A percentile compares a stretch with the other conserved stretches of the same genome.
Evolutionary conservation across 2,888 invertebrate genomes (phyloP).

Genomic region (Dicranocentrus wangi): DNA sequence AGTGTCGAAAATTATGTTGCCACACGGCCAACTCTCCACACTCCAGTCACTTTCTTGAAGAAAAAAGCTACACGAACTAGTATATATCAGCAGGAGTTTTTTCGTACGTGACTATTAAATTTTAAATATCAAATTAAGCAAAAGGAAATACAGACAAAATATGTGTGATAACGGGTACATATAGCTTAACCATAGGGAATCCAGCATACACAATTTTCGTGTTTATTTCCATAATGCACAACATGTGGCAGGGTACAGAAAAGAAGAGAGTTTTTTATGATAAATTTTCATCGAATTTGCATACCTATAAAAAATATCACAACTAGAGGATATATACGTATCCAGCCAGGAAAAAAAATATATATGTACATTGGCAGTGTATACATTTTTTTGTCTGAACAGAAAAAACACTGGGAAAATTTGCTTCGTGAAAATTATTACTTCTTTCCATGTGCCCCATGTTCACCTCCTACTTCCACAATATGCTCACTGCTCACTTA

Average conservation of each 20-base stretch:
- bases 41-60: not conserved
- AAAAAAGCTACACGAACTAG: constrained; percentile 4
- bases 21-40: not conserved
- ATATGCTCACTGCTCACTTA: not conserved
- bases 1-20: no score
- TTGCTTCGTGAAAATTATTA: not conserved
- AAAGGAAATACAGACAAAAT: not conserved
- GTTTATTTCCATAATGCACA: not conserved
- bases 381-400: not conserved
- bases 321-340: no score
- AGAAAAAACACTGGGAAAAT: constrained; percentile 10
- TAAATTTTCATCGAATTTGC: constrained; percentile 30
- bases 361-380: no score
- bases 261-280: constrained; percentile 10
- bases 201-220: no score
- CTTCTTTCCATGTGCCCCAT: no score
- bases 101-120: constrained; percentile 26
- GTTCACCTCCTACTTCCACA: no score
- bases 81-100: constrained; percentile 17
- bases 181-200: no score
- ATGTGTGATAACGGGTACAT: no score
- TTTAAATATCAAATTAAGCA: constrained; percentile 37
- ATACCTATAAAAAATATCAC: constrained; percentile 17
- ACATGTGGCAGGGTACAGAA: not conserved
- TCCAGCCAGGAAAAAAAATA: no score